Evolutionary conservation across 2,113 vertebrate species (phyloP).

Genomic region (Phalacrocorax carbo): DNA sequence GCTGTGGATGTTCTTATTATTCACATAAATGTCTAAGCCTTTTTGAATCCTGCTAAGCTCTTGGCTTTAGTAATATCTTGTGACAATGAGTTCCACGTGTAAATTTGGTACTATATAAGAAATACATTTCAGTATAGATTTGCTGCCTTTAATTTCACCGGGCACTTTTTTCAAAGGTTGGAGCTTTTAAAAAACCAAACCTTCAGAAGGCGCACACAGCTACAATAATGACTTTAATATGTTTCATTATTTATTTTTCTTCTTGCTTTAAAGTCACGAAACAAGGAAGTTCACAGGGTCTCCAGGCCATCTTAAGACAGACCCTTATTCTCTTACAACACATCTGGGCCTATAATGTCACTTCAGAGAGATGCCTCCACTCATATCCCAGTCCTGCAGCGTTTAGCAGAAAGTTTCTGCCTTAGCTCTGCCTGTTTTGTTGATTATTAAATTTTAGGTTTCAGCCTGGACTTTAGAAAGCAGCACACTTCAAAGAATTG

Average conservation of each 20-base stretch:
- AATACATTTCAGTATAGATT: constrained; percentile 19
- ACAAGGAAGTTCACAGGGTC: constrained; percentile 50
- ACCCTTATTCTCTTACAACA: constrained; percentile 38
- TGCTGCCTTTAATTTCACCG: constrained; percentile 45
- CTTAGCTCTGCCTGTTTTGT: constrained; percentile 40
- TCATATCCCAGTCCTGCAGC: constrained; percentile 16
- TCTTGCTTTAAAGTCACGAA: constrained; percentile 51
- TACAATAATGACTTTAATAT: constrained; percentile 51
- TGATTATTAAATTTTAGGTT: constrained; percentile 60
- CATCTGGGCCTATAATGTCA: constrained; percentile 58
- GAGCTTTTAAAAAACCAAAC: neutral
- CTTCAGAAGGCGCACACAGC: neutral
- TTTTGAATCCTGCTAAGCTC: constrained; percentile 55
- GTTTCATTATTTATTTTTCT: constrained; percentile 60
- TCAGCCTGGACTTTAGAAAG: constrained; percentile 42
- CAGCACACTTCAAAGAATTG: constrained; percentile 44
- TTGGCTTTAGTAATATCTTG: constrained; percentile 43
- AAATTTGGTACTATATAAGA: constrained; percentile 53
- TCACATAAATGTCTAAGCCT: constrained; percentile 44
- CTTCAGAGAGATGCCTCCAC: constrained; percentile 56
- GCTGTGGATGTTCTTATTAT: constrained; percentile 53
- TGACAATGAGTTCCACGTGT: constrained; percentile 57
- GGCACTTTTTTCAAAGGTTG: constrained; percentile 3
- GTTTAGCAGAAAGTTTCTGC: constrained; percentile 31
- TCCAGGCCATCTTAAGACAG: constrained; percentile 36